Percentiles rank a stretch among this genome's conserved stretches.
Conservation (phyloP, 2,797 vertebrate species). For the Gila robusta region DNA sequence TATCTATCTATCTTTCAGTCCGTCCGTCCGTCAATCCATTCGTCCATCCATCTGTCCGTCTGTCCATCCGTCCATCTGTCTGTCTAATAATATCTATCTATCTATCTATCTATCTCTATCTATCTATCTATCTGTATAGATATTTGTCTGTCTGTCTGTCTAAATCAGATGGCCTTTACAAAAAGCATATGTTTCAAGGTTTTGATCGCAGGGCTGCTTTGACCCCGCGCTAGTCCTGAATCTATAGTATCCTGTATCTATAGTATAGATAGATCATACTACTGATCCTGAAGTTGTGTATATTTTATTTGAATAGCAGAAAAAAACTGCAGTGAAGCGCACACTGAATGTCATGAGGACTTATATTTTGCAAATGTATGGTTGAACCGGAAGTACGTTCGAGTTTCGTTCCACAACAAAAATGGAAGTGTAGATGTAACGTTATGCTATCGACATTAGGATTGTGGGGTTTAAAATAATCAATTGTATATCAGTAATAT, state of each 20-base stretch:
- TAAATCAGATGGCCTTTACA: not conserved
- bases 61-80: too few species aligned
- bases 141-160: too few species aligned
- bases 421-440: not conserved
- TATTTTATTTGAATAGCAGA: not conserved
- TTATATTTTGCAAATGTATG: not conserved
- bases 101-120: too few species aligned
- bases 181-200: not conserved
- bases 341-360: not conserved
- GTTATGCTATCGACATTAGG: too few species aligned
- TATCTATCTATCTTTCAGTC: too few species aligned
- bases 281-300: not conserved
- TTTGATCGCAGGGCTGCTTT: not conserved
- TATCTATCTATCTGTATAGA: too few species aligned
- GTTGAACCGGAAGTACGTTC: constrained; percentile 11
- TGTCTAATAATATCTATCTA: too few species aligned
- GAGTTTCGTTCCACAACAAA: not conserved
- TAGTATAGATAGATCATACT: not conserved
- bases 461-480: not conserved
- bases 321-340: not conserved
- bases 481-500: not conserved
- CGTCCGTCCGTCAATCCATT: too few species aligned
- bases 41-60: too few species aligned
- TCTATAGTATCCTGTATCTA: not conserved
- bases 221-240: not conserved